Percentiles rank a stretch among this genome's conserved stretches.
phyloP scores from a whole-genome alignment of 2,113 vertebrate species.

The Clarias gariepinus region DNA sequence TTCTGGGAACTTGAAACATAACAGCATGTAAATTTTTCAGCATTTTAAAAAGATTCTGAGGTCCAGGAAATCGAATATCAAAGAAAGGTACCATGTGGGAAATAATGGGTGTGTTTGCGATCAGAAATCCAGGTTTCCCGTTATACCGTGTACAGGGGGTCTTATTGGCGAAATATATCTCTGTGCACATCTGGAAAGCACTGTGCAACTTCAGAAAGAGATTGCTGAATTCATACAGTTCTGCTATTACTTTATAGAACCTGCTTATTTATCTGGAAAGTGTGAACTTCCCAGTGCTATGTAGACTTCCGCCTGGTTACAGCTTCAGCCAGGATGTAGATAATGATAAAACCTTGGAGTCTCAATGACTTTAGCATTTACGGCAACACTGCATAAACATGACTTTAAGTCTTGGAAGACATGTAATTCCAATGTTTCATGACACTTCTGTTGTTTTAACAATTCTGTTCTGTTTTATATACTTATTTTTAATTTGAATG shows the following conservation, averaged over 20 bases:
- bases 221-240: conserved; percentile 58
- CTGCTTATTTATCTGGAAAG: conserved; percentile 58
- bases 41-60: neutral
- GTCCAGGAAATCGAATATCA: conserved; percentile 19
- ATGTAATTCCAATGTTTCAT: conserved; percentile 20
- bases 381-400: conserved; percentile 23
- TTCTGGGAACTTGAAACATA: neutral
- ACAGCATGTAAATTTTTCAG: neutral
- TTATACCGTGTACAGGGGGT: conserved; percentile 33
- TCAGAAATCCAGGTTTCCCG: conserved; percentile 43
- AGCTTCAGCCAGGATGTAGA: conserved; percentile 28
- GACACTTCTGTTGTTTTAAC: neutral
- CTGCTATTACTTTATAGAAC: conserved; percentile 56
- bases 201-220: conserved; percentile 45
- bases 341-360: conserved; percentile 17
- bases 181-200: conserved; percentile 45
- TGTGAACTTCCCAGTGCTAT: conserved; percentile 51
- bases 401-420: conserved; percentile 26
- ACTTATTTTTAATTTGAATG: neutral
- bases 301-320: conserved; percentile 60
- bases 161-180: conserved; percentile 58
- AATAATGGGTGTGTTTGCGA: conserved; percentile 42
- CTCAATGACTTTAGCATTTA: conserved; percentile 20
- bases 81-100: conserved; percentile 19
- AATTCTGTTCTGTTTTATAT: neutral